Percentiles rank a stretch among this genome's conserved stretches.
phyloP scores from a whole-genome alignment of 2,797 vertebrate species.

The Jordanella pulchra region DNA sequence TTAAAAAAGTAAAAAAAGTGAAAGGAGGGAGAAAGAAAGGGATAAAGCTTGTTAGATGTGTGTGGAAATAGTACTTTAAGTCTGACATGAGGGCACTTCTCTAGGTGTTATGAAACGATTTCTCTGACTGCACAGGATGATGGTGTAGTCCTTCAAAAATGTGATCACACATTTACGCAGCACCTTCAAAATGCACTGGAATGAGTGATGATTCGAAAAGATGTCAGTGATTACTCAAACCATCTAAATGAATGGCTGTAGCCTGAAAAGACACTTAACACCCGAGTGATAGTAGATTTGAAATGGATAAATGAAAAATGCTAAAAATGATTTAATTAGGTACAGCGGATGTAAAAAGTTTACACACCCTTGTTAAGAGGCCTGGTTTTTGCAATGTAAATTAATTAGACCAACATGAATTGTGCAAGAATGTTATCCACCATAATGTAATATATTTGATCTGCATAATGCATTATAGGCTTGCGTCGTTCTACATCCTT shows the following conservation, averaged over 20 bases:
- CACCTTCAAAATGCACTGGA: slow-evolving; percentile 69
- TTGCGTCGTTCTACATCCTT: neutral
- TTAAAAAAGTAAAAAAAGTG: slow-evolving; percentile 57
- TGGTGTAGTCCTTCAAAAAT: slow-evolving; percentile 47
- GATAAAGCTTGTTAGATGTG: slow-evolving; percentile 68
- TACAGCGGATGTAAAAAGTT: neutral
- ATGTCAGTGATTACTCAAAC: slow-evolving; percentile 63
- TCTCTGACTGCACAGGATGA: slow-evolving; percentile 57
- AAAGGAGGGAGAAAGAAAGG: slow-evolving; percentile 62
- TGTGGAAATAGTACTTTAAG: slow-evolving; percentile 51
- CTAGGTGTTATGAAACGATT: slow-evolving; percentile 47
- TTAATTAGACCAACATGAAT: neutral
- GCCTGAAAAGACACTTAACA: slow-evolving; percentile 37
- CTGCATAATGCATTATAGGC: neutral
- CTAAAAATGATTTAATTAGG: slow-evolving; percentile 10
- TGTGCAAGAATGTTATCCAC: neutral
- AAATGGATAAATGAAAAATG: slow-evolving; percentile 26
- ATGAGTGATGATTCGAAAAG: slow-evolving; percentile 75
- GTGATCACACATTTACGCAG: slow-evolving; percentile 51
- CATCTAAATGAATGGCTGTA: slow-evolving; percentile 32
- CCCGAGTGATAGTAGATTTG: slow-evolving; percentile 24
- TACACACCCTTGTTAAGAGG: neutral
- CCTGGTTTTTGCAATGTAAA: slow-evolving; percentile 1
- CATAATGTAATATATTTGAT: neutral
- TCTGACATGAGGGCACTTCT: slow-evolving; percentile 53